Base-by-base conservation (phyloP, 53 echinoderm and acorn worm genomes). In the Apostichopus leukothele region DNA sequence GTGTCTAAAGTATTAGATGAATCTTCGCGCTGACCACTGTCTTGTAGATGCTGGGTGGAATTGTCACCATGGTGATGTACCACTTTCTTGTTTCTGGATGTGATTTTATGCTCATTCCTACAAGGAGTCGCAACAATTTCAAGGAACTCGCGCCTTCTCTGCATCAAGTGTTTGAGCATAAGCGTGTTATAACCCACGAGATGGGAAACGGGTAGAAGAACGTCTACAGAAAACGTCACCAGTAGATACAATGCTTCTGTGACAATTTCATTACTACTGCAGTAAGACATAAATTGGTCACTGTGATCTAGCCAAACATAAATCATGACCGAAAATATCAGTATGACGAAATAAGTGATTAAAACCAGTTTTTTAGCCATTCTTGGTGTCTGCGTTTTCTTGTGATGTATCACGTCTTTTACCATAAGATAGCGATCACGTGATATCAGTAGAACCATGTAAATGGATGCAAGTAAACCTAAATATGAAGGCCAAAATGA, bases 361-460 rank as follows among this genome's bases (percentile, higher is more conserved):
- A n/a, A 51, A 13, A 79, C 12, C 53, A 79, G 53, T 51, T 14
- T 27, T 26, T 27, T n/a, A 8, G 84, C 84, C 9, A 23, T 66
- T n/a, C 23, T 66, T 14, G 84, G 84, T 26, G 84, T 84, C 57
- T 84, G 84, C 0, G 66, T 59, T 23, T 27, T 21, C 21, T 57
- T 60, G 84, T 84, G 84, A 60, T 26, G 61, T 50, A 84, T 23
- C 14, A 60, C 84, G 20, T 84, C 67, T 66, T 66, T 84, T 18
- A 84, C 61, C 10, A 84, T 11, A 11, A 84, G 66, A 63, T 84
- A 66, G 9, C 84, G 84, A 20, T 84, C 84, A 63, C 60, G 66
- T 84, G 84, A 84, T 61, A 84, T 84, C 19, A 84, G 23, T 26
- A 84, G 22, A 5, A 84, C 66, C 60, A 27, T 23, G 10, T 60